Percentiles rank a stretch among this genome's conserved stretches.
Conservation (phyloP, 2,113 vertebrate genomes). For the Nerophis ophidion region DNA sequence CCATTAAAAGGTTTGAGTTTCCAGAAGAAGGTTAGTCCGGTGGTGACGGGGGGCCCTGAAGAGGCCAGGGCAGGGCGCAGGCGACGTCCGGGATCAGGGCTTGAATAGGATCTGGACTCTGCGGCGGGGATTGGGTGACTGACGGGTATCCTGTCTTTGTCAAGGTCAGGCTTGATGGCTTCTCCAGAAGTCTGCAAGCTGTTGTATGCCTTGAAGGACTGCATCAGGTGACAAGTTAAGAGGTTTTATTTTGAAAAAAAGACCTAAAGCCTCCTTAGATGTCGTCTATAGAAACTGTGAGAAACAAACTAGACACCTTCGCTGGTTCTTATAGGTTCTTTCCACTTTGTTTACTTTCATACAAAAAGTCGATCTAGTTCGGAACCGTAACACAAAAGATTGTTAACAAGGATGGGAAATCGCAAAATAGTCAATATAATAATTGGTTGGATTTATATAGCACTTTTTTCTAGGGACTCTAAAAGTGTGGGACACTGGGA, state of each 20-base stretch:
- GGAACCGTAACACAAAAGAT: too few relatives aligned
- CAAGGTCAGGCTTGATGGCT: constrained; percentile 64
- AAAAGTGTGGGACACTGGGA: too few relatives aligned
- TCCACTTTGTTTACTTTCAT: too few relatives aligned
- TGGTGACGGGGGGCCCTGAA: constrained; percentile 56
- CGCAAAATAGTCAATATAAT: too few relatives aligned
- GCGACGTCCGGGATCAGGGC: constrained; percentile 53
- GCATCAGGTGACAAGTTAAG: constrained; percentile 1
- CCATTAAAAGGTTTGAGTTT: constrained; percentile 68
- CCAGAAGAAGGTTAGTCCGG: constrained; percentile 57
- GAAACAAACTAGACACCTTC: neutral
- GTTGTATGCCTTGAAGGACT: constrained; percentile 5
- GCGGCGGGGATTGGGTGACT: constrained; percentile 61
- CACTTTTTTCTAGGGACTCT: too few relatives aligned
- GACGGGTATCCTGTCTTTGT: constrained; percentile 54
- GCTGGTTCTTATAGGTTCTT: neutral
- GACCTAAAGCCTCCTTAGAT: neutral
- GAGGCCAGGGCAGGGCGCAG: constrained; percentile 54
- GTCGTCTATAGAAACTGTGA: too few relatives aligned
- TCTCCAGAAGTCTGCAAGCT: constrained; percentile 41
- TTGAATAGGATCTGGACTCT: constrained; percentile 46
- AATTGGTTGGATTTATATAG: too few relatives aligned
- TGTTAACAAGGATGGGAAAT: too few relatives aligned
- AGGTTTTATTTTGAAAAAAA: neutral
- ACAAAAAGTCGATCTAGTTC: too few relatives aligned